These are phyloP conservation scores for Dynastes maya DNA, from an alignment of 2,888 invertebrate species.

Conservation along the genomic window DNA sequence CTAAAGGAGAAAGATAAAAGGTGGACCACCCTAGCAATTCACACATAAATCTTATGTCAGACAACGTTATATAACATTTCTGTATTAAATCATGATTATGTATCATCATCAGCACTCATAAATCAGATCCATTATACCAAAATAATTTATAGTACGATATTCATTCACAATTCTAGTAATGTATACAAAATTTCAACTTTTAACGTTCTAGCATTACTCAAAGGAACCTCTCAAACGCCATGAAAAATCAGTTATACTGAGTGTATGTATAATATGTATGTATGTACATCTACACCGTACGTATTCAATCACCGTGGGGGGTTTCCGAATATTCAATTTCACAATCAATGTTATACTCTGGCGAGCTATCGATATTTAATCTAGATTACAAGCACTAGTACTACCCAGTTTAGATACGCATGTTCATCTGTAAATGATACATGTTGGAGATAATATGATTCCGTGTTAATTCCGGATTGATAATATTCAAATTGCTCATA, in stretches of 20 bases:
- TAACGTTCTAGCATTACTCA: neutral
- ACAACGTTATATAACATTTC: neutral
- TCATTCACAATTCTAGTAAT: neutral
- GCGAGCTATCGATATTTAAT: conserved; percentile 38
- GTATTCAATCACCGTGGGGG: conserved; percentile 11
- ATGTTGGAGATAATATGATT: conserved; percentile 49
- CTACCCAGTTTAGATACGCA: conserved; percentile 12
- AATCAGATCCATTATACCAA: conserved; percentile 3
- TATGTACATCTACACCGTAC: neutral
- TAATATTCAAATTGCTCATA: conserved; percentile 48
- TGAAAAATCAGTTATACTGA: neutral
- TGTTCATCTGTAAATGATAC: conserved; percentile 46
- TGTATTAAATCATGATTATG: neutral
- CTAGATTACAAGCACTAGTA: conserved; percentile 42
- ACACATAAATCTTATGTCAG: conserved; percentile 2
- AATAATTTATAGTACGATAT: conserved; percentile 1
- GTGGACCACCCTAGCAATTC: neutral
- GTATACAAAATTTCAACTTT: neutral
- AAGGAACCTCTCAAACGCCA: neutral
- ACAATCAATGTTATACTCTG: conserved; percentile 44
- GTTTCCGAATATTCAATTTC: conserved; percentile 50
- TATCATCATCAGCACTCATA: neutral
- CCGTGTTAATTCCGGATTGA: conserved; percentile 46
- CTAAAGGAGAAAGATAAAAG: neutral
- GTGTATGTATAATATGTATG: too few species aligned